Percentiles rank a stretch among this genome's conserved stretches.
These are phyloP conservation scores for Balanococcus diminutus DNA, from an alignment of 2,888 invertebrate genomes.

Conservation along the genomic window DNA sequence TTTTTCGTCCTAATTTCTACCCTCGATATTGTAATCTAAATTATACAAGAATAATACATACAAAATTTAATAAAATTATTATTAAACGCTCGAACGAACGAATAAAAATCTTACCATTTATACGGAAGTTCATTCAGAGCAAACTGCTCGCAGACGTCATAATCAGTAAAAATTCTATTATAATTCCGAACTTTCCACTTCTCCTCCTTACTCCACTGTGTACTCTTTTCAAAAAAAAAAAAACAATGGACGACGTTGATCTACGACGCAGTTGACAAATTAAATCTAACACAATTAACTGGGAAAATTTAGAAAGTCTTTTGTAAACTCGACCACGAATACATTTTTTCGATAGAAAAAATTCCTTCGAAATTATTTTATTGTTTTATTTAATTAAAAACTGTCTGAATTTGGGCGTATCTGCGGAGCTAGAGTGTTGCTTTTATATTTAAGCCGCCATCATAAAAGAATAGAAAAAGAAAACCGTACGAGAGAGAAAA, in stretches of 20 bases:
- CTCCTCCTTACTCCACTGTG: not conserved
- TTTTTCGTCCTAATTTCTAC: too few species aligned
- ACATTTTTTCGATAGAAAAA: not conserved
- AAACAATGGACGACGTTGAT: not conserved
- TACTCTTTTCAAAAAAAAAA: not conserved
- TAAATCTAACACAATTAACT: not conserved
- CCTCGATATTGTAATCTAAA: too few species aligned
- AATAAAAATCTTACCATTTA: too few species aligned
- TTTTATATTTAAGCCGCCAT: not conserved
- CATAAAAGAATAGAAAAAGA: not conserved
- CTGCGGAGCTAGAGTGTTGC: not conserved
- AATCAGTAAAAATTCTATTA: not conserved
- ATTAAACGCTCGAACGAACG: too few species aligned
- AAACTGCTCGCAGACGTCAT: not conserved
- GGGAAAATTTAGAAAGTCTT: not conserved
- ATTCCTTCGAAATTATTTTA: not conserved
- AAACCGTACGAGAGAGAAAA: not conserved
- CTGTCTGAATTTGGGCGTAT: not conserved
- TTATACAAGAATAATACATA: too few species aligned
- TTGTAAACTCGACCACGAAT: not conserved
- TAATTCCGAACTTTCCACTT: not conserved
- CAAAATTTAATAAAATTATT: too few species aligned
- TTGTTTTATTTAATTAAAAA: constrained; percentile 9
- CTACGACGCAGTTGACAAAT: not conserved
- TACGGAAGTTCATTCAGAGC: not conserved